Evolutionary conservation across 2,888 invertebrate species (phyloP).

Genomic region (Dolichomitus sp.): DNA sequence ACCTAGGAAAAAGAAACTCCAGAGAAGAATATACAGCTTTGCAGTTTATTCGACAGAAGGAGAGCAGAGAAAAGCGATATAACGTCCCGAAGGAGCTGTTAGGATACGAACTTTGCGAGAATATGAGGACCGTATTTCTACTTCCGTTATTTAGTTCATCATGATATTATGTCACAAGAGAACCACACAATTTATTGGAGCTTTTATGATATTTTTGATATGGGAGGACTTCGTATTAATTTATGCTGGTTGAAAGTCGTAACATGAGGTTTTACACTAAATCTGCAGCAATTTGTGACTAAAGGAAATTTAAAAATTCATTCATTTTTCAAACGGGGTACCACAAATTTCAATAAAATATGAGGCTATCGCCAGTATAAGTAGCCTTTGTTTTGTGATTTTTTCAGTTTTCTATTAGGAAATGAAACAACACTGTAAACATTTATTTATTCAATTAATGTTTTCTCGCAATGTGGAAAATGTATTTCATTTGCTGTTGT

Average conservation of each 20-base stretch:
- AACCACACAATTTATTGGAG: not conserved
- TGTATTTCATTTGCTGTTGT: no score
- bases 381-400: no score
- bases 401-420: no score
- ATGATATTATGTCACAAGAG: not conserved
- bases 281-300: not conserved
- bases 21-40: constrained; percentile 21
- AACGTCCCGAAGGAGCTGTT: constrained; percentile 49
- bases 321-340: not conserved
- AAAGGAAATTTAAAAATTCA: not conserved
- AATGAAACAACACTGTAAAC: no score
- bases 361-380: no score
- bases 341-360: not conserved
- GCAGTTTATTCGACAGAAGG: constrained; percentile 31
- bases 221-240: not conserved
- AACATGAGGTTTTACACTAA: not conserved
- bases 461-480: no score
- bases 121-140: constrained; percentile 12
- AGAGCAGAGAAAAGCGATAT: constrained; percentile 28
- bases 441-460: no score
- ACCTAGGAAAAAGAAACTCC: constrained; percentile 20
- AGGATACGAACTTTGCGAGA: constrained; percentile 20
- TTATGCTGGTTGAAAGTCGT: not conserved
- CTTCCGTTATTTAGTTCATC: constrained; percentile 15
- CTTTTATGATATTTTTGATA: not conserved